Percentiles rank a stretch among this genome's conserved stretches.
Evolutionary conservation across 1,140 invertebrate genomes (phyloP).

Genomic region (Drosophila insularis): DNA sequence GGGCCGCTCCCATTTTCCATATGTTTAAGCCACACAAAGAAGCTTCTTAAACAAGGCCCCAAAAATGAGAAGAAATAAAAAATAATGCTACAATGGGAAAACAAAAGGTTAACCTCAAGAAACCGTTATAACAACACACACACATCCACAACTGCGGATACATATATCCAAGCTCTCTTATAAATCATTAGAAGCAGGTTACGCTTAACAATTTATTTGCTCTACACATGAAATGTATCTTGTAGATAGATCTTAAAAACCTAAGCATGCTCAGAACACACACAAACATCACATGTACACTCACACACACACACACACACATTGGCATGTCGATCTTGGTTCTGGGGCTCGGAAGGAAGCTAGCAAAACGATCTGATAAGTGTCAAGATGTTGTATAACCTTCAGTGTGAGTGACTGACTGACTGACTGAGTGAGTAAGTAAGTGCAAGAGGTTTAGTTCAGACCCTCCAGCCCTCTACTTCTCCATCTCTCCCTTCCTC

Average conservation of each 20-base stretch:
- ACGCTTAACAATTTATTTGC: constrained; percentile 70
- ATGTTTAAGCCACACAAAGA: neutral
- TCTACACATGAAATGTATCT: constrained; percentile 76
- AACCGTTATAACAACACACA: constrained; percentile 63
- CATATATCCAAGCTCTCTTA: constrained; percentile 22
- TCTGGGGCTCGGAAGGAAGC: constrained; percentile 57
- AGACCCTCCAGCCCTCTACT: constrained; percentile 4
- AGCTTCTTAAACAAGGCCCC: constrained; percentile 3
- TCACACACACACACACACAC: neutral
- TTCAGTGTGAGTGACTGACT: constrained; percentile 33
- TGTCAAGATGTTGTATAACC: constrained; percentile 75
- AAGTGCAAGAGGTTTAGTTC: constrained; percentile 22
- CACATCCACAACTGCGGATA: constrained; percentile 22
- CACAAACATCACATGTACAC: neutral
- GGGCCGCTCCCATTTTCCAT: constrained; percentile 24
- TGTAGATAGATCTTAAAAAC: constrained; percentile 61
- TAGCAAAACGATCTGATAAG: constrained; percentile 76
- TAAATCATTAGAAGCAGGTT: constrained; percentile 78
- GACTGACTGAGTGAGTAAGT: neutral
- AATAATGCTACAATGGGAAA: constrained; percentile 21
- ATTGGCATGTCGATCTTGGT: neutral
- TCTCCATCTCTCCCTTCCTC: constrained; percentile 10
- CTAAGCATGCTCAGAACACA: constrained; percentile 66
- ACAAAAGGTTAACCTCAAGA: constrained; percentile 60
- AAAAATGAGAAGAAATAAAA: constrained; percentile 9